Percentiles rank a stretch among this genome's conserved stretches.
Evolutionary conservation across 2,113 vertebrate genomes (phyloP).

Genomic region (Uria aalge): DNA sequence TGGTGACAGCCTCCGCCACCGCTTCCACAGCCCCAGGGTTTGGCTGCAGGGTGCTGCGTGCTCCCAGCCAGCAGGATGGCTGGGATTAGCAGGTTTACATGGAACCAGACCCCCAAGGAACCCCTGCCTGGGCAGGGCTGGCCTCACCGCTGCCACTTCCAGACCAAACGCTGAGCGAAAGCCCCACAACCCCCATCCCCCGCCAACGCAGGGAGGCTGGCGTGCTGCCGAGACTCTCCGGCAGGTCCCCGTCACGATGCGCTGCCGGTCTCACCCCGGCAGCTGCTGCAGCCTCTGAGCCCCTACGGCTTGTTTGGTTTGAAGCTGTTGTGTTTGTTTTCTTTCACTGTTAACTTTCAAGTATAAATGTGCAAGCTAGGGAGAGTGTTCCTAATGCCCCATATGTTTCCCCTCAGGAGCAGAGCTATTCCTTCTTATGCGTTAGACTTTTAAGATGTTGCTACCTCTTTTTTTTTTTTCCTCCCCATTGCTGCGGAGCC

Average conservation of each 20-base stretch:
- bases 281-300: not conserved
- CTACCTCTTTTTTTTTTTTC: not conserved
- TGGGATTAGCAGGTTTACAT: not conserved
- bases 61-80: accelerated
- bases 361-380: slow-evolving; percentile 10
- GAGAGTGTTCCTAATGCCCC: slow-evolving; percentile 27
- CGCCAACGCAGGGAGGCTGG: accelerated
- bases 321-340: slow-evolving; percentile 20
- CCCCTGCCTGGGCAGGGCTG: not conserved
- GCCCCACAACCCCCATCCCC: accelerated
- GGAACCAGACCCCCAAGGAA: not conserved
- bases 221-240: accelerated
- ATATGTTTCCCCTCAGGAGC: slow-evolving; percentile 34
- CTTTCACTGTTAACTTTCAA: slow-evolving; percentile 2
- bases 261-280: not conserved
- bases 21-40: not conserved
- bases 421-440: not conserved
- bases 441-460: not conserved
- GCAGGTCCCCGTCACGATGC: accelerated
- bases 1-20: accelerated
- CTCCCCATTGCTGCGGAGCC: not conserved
- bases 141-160: not conserved
- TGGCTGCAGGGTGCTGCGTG: not conserved
- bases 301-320: not conserved
- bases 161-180: accelerated